Evolutionary conservation across 2,113 vertebrate genomes (phyloP).

Genomic region (Pristiophorus japonicus): DNA sequence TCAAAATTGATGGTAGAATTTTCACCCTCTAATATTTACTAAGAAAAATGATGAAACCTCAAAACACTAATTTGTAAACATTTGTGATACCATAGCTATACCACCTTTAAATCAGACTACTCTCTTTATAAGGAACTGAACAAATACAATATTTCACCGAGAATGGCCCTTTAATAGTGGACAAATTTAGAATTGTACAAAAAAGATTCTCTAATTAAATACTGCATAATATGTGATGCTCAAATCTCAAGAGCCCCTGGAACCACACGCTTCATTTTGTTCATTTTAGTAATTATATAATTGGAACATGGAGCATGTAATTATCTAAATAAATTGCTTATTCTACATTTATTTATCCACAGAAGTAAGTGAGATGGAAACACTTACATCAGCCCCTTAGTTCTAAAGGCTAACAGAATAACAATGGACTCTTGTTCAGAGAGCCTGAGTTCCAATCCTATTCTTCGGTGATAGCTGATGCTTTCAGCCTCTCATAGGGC

Average conservation of each 20-base stretch:
- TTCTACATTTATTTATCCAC: not conserved
- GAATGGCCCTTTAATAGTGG: not conserved
- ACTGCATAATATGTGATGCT: not conserved
- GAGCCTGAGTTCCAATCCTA: not conserved
- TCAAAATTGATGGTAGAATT: not conserved
- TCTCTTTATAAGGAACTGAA: not conserved
- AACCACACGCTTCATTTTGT: not conserved
- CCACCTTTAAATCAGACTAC: not conserved
- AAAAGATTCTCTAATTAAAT: not conserved
- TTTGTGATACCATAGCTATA: not conserved
- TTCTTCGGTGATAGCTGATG: not conserved
- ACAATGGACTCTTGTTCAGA: not conserved
- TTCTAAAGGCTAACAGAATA: not conserved
- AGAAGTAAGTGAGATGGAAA: not conserved
- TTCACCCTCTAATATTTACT: not conserved
- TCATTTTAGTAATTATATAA: not conserved
- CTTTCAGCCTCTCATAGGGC: not conserved
- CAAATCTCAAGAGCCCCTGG: not conserved
- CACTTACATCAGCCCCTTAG: not conserved
- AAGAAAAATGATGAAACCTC: not conserved
- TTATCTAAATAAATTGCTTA: slow-evolving; percentile 34
- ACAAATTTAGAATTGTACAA: not conserved
- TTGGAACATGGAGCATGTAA: slow-evolving; percentile 31
- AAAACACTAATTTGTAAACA: not conserved
- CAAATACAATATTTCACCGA: not conserved